These are phyloP conservation scores for Apogon hyalosoma DNA, from an alignment of 2,797 vertebrate species.

Conservation along the genomic window DNA sequence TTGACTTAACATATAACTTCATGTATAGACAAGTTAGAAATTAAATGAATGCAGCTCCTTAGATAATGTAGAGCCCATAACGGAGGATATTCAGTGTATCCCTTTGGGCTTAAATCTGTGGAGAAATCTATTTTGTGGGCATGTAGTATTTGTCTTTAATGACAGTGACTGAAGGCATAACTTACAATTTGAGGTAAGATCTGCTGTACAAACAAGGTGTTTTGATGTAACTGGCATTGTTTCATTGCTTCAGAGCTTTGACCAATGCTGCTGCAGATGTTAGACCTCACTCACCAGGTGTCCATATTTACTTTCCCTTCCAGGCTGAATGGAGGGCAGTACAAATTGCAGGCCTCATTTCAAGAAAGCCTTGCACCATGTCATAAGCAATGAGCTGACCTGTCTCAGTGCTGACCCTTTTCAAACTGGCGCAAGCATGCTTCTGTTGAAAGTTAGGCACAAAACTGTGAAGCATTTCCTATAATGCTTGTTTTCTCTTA, in stretches of 20 bases:
- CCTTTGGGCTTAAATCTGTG: neutral
- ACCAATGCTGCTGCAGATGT: slow-evolving; percentile 21
- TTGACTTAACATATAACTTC: no score
- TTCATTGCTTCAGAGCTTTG: slow-evolving; percentile 6
- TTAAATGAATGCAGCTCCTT: no score
- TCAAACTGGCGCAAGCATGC: neutral
- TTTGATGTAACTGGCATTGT: neutral
- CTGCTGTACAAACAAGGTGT: slow-evolving; percentile 1
- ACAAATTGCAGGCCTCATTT: slow-evolving; percentile 6
- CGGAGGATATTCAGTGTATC: neutral
- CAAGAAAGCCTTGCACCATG: neutral
- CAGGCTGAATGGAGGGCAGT: slow-evolving; percentile 8
- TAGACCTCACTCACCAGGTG: slow-evolving; percentile 11
- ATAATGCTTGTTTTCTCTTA: neutral
- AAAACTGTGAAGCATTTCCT: neutral
- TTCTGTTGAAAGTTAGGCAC: neutral
- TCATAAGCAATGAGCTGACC: neutral
- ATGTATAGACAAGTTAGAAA: no score
- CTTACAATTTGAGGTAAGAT: neutral
- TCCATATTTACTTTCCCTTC: slow-evolving; percentile 14
- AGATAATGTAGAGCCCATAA: neutral
- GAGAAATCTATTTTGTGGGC: neutral
- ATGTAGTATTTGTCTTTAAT: neutral
- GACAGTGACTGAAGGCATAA: neutral
- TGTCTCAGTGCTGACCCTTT: neutral